Evolutionary conservation across 2,113 vertebrate genomes (phyloP).

Genomic region (Tapirus terrestris): DNA sequence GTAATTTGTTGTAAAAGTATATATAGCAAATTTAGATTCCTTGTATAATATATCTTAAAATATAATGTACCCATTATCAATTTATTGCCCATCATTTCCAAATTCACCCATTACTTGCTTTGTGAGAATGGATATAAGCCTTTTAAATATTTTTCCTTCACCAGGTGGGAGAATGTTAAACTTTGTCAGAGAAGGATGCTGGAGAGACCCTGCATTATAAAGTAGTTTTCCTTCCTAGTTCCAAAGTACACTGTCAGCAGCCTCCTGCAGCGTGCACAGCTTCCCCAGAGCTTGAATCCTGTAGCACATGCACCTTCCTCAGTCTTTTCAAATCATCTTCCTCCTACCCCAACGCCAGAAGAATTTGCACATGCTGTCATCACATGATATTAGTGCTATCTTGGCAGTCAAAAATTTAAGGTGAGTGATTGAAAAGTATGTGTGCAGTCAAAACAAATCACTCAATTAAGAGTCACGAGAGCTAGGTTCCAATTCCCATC

Average conservation of each 20-base stretch:
- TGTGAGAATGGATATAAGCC: not conserved
- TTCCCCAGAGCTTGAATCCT: not conserved
- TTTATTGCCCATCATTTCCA: not conserved
- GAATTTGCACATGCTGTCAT: not conserved
- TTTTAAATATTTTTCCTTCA: conserved; percentile 31
- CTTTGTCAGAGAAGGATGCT: not conserved
- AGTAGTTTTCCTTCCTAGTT: not conserved
- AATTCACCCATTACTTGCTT: not conserved
- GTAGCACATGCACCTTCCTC: not conserved
- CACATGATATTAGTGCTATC: not conserved
- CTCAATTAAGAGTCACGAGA: not conserved
- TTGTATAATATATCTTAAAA: not conserved
- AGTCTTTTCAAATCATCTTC: not conserved
- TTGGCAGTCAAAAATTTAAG: conserved; percentile 7
- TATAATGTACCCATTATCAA: not conserved
- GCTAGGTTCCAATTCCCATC: not conserved
- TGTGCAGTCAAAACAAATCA: conserved; percentile 46
- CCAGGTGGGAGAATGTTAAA: not conserved
- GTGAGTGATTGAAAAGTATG: not conserved
- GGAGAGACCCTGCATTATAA: not conserved
- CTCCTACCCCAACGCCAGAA: not conserved
- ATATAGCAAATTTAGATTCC: not conserved
- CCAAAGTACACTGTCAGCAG: not conserved
- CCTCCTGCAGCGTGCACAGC: not conserved
- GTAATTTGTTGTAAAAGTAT: not conserved